phyloP scores from a whole-genome alignment of 2,888 invertebrate genomes.

The Folsomia candida region DNA sequence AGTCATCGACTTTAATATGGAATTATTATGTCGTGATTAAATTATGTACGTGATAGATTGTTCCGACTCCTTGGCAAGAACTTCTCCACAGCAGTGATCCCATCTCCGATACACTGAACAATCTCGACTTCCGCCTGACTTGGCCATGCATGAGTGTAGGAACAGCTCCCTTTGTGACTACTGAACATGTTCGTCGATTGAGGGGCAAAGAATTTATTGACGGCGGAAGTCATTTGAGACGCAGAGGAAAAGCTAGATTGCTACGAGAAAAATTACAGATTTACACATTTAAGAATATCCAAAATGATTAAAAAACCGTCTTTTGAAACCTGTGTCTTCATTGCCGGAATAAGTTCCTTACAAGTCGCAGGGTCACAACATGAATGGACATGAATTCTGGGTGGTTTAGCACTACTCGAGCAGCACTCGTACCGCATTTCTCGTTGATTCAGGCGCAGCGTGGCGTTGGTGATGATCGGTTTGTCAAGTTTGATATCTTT shows the following conservation, averaged over 20 bases:
- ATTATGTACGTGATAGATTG: background rate
- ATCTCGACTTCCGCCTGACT: background rate
- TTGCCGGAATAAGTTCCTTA: background rate
- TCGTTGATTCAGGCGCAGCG: background rate
- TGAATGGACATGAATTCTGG: background rate
- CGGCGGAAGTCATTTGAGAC: background rate
- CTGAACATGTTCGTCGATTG: background rate
- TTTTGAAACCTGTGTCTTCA: background rate
- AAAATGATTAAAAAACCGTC: no score
- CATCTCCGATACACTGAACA: conserved; percentile 27
- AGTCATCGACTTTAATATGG: no score
- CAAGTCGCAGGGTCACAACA: conserved; percentile 7
- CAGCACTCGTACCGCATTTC: conserved; percentile 5
- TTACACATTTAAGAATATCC: background rate
- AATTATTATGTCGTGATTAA: no score
- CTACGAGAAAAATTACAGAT: background rate
- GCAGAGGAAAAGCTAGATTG: background rate
- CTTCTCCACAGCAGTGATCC: conserved; percentile 12
- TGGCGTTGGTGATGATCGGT: background rate
- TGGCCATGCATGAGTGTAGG: background rate
- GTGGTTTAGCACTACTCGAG: background rate
- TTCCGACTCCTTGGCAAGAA: background rate
- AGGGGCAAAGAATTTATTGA: no score
- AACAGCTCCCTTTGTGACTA: background rate
- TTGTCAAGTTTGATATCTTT: background rate